These are phyloP conservation scores for Platycheirus rosarum DNA, from an alignment of 2,888 invertebrate genomes.

Conservation along the genomic window DNA sequence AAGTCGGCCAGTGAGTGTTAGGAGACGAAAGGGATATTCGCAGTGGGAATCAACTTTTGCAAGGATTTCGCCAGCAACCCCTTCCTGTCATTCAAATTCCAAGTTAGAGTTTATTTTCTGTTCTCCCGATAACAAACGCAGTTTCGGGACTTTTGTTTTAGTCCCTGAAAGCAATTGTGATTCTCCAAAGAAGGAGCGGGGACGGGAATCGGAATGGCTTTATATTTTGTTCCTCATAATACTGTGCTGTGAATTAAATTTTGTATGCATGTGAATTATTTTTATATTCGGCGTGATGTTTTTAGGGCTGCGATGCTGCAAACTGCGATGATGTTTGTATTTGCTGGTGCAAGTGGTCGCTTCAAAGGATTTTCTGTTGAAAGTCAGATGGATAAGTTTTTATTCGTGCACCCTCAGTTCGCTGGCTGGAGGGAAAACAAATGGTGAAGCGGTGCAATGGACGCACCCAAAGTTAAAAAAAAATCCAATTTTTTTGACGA, in stretches of 20 bases:
- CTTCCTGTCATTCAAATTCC: slow-evolving; percentile 18
- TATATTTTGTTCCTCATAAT: slow-evolving; percentile 36
- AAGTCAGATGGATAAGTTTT: slow-evolving; percentile 51
- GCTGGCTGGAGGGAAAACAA: slow-evolving; percentile 13
- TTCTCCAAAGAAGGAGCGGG: not conserved
- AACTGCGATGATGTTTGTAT: too few species aligned
- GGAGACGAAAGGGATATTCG: slow-evolving; percentile 23
- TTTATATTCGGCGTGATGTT: slow-evolving; percentile 22
- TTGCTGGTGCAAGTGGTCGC: slow-evolving; percentile 24
- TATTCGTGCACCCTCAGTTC: too few species aligned
- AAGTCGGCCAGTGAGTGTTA: slow-evolving; percentile 15
- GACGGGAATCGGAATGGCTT: not conserved
- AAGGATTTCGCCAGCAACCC: slow-evolving; percentile 10
- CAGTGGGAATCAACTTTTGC: slow-evolving; percentile 33
- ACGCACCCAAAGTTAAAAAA: slow-evolving; percentile 43
- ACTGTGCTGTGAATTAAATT: slow-evolving; percentile 62
- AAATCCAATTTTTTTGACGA: not conserved
- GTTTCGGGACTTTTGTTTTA: slow-evolving; percentile 55
- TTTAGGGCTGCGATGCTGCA: slow-evolving; percentile 19
- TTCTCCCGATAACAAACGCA: slow-evolving; percentile 39
- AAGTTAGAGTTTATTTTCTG: slow-evolving; percentile 55
- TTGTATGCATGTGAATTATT: slow-evolving; percentile 57
- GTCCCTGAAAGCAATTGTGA: slow-evolving; percentile 42
- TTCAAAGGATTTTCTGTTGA: slow-evolving; percentile 55
- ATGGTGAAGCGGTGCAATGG: slow-evolving; percentile 53